Base-by-base conservation (phyloP, 2,113 vertebrate genomes). In the Cervus canadensis region DNA sequence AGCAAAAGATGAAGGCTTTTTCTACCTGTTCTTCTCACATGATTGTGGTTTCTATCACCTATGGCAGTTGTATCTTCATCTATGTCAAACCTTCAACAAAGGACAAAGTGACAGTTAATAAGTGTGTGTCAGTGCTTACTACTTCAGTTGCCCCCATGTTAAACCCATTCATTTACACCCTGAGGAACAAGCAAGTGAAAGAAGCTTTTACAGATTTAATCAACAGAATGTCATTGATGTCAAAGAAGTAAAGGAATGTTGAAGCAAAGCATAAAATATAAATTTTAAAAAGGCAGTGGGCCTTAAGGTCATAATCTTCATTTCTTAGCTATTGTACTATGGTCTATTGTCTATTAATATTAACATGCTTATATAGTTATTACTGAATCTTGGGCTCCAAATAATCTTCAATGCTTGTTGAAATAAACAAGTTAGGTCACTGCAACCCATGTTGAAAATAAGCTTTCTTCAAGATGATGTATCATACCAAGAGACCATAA, bases 11-110 rank as follows among this genome's bases (percentile, higher is more conserved):
- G 57, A 97, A 97, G 26, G 92, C 86, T 23, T 97, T 96, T 60
- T 96, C 96, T 15, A 96, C 89, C 16, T 97, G 92, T 10, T 97
- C 94, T 10, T 97, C 98, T 2, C 97, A 98, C 14, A 59, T 98
- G 62, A 92, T 96, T 28, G 92, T 98, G 45, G 95, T 98, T 14
- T 98, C 89, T 6, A 71, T 98, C 19, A 89, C 95, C 30, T 98
- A 94, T 45, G 84, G 96, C 12, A 98, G 95, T 54, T 97, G 96
- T 28, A 97, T 97, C 40, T 98, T 97, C 52, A 95, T 97, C 62
- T 97, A 98, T 25, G 15, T 95, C 33, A 95, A 96, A 4, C 96
- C 91, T 9, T 91, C 95, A 79, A 25, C 48, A 48, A 48, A 48
- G 48, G 48, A 48, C 10, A 12, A 48, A 48, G 48, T 48, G 10